A percentile compares a stretch with the other conserved stretches of the same genome.
These are phyloP conservation scores for Corythornis cristatus DNA, from an alignment of 2,113 vertebrate species.

Conservation along the genomic window DNA sequence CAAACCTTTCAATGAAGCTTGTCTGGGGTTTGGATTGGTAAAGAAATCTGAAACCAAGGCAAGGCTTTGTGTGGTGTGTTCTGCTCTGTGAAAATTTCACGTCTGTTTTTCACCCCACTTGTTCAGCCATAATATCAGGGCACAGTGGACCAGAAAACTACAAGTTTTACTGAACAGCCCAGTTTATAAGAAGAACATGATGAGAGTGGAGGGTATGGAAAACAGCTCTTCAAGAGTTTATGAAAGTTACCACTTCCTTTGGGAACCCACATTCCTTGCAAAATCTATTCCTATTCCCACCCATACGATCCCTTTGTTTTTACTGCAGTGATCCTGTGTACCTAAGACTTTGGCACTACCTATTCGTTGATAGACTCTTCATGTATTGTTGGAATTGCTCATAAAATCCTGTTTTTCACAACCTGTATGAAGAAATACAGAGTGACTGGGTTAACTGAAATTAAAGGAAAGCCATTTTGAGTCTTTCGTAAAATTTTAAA, in stretches of 20 bases:
- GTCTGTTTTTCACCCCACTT: conserved; percentile 20
- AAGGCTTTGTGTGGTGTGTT: conserved; percentile 14
- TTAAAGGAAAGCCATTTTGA: background rate
- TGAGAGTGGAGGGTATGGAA: background rate
- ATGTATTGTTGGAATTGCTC: background rate
- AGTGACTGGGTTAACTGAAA: background rate
- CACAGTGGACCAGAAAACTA: background rate
- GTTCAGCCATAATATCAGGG: background rate
- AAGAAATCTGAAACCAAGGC: conserved; percentile 50
- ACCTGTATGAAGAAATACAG: background rate
- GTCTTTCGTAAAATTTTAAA: conserved; percentile 9
- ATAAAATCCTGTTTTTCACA: background rate
- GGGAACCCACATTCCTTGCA: conserved; percentile 36
- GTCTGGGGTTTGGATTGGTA: conserved; percentile 36
- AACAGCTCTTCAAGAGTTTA: conserved; percentile 23
- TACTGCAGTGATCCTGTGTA: conserved; percentile 28
- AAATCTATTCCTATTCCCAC: conserved; percentile 29
- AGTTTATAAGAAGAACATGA: background rate
- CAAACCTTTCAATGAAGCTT: conserved; percentile 41
- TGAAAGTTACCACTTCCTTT: conserved; percentile 44
- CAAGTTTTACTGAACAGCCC: background rate
- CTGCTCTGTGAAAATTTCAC: background rate
- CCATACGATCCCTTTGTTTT: conserved; percentile 16
- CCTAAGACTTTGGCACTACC: background rate
- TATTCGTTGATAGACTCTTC: conserved; percentile 43